A percentile compares a stretch with the other conserved stretches of the same genome.
Conservation (phyloP, 2,797 vertebrate species). For the Fundulus diaphanus region DNA sequence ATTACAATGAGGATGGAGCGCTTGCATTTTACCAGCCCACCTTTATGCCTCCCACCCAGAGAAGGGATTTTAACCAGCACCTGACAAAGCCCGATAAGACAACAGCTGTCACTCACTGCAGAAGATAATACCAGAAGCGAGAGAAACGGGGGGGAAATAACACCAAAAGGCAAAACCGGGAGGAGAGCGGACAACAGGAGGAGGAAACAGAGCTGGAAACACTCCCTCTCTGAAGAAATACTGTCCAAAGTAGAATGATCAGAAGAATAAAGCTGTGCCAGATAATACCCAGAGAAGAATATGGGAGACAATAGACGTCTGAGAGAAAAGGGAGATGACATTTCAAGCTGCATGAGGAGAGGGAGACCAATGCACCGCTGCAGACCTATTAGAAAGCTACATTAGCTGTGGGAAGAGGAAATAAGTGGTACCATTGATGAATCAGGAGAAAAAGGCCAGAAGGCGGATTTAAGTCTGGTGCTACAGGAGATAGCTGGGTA, state of each 20-base stretch:
- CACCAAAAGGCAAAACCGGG: slow-evolving; percentile 33
- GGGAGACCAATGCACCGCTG: slow-evolving; percentile 12
- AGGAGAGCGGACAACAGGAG: neutral
- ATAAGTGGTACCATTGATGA: slow-evolving; percentile 21
- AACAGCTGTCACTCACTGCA: slow-evolving; percentile 49
- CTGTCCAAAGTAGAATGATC: slow-evolving; percentile 57
- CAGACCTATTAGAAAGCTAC: slow-evolving; percentile 54
- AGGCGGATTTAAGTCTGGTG: slow-evolving; percentile 39
- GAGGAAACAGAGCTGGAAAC: slow-evolving; percentile 28
- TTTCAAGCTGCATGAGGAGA: slow-evolving; percentile 45
- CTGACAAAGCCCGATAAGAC: slow-evolving; percentile 77
- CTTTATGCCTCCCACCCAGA: slow-evolving; percentile 51
- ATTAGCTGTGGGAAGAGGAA: slow-evolving; percentile 32
- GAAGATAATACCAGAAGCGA: slow-evolving; percentile 61
- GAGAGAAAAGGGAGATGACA: slow-evolving; percentile 60
- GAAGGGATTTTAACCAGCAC: slow-evolving; percentile 68
- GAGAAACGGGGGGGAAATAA: slow-evolving; percentile 38
- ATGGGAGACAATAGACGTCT: slow-evolving; percentile 60
- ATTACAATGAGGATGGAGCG: slow-evolving; percentile 18
- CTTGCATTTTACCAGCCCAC: slow-evolving; percentile 68
- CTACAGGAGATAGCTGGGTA: slow-evolving; percentile 43
- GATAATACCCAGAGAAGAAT: slow-evolving; percentile 58
- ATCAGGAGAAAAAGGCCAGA: slow-evolving; percentile 13
- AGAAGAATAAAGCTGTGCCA: slow-evolving; percentile 42
- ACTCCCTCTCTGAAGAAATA: slow-evolving; percentile 54